phyloP scores from a whole-genome alignment of 2,113 vertebrate species.

The Aphelocoma coerulescens region DNA sequence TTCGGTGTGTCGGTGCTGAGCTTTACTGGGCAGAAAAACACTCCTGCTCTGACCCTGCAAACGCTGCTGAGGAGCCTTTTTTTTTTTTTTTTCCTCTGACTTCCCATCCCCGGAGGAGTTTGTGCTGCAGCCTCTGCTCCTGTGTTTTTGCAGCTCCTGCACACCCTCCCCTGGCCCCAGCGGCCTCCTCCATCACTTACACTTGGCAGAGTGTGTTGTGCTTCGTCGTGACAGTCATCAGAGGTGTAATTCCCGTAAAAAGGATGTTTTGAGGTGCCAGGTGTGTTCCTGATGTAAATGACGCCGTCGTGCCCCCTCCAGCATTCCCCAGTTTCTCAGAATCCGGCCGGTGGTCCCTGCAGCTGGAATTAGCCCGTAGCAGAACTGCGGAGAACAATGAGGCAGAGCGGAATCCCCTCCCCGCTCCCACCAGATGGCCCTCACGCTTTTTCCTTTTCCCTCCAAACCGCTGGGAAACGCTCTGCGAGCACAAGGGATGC shows the following conservation, averaged over 20 bases:
- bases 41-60: background rate
- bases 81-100: background rate
- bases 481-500: fast-evolving
- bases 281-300: fast-evolving
- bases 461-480: background rate
- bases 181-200: background rate
- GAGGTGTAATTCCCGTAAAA: background rate
- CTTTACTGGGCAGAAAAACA: background rate
- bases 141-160: background rate
- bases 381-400: background rate
- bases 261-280: background rate
- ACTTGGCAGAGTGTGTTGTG: fast-evolving
- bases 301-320: background rate
- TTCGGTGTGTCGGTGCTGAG: background rate
- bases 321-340: fast-evolving
- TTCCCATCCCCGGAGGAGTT: background rate
- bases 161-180: background rate
- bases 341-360: fast-evolving
- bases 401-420: background rate
- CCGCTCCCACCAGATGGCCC: constrained; percentile 46
- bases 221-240: fast-evolving
- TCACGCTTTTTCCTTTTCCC: background rate
- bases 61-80: background rate
- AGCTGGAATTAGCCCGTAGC: background rate
- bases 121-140: fast-evolving